Percentiles rank a stretch among this genome's conserved stretches.
Evolutionary conservation across 2,888 invertebrate species (phyloP).

Genomic region (Adelognathus sp.): DNA sequence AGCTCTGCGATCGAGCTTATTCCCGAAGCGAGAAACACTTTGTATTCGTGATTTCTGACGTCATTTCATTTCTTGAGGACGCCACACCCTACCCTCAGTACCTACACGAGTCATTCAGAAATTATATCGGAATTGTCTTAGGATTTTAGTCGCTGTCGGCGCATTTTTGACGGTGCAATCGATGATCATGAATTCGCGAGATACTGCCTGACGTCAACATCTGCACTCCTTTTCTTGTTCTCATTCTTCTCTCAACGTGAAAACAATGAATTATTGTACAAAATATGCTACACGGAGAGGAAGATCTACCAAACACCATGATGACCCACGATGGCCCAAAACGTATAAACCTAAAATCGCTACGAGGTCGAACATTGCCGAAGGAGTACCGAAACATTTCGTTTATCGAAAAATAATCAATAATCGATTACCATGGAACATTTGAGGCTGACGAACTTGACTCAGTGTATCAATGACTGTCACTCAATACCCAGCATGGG

Average conservation of each 20-base stretch:
- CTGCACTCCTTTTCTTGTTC: neutral
- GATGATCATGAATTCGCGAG: too few species aligned
- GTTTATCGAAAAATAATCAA: too few species aligned
- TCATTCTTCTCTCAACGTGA: neutral
- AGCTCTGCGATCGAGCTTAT: neutral
- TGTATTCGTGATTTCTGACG: neutral
- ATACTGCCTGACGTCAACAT: too few species aligned
- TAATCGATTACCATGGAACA: neutral
- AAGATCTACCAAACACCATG: too few species aligned
- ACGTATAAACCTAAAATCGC: too few species aligned
- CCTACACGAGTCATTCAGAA: too few species aligned
- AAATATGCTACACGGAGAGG: constrained; percentile 29
- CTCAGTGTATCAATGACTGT: neutral
- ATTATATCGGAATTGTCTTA: too few species aligned
- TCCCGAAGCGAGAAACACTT: neutral
- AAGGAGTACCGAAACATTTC: too few species aligned
- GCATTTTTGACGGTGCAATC: neutral
- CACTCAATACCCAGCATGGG: neutral
- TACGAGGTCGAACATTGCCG: too few species aligned
- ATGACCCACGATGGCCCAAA: too few species aligned
- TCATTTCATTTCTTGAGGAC: neutral
- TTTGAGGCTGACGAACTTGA: neutral
- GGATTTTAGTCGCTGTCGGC: too few species aligned
- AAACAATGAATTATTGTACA: constrained; percentile 41
- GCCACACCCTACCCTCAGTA: neutral